Percentiles rank a stretch among this genome's conserved stretches.
Conservation (phyloP, 2,797 vertebrate species). For the Eidolon dupreanum region DNA sequence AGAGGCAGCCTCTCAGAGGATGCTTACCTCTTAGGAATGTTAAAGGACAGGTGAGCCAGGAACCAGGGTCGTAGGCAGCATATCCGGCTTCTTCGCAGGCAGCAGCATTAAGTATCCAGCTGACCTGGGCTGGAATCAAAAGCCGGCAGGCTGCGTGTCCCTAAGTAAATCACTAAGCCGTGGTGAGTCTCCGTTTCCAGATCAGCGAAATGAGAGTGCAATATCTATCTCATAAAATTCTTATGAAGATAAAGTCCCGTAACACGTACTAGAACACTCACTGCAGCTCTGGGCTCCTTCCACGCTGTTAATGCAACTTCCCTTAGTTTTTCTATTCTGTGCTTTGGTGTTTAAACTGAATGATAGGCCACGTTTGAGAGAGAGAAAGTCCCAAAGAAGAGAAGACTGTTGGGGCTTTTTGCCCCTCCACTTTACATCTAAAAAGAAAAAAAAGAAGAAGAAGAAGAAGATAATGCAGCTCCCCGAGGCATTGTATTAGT, state of each 20-base stretch:
- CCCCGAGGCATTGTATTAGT: not conserved
- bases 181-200: not conserved
- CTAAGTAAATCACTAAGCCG: not conserved
- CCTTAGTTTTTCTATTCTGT: not conserved
- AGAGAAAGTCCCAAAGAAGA: not conserved
- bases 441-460: not conserved
- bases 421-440: not conserved
- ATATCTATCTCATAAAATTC: not conserved
- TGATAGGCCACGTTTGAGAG: not conserved
- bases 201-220: not conserved
- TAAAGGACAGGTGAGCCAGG: not conserved
- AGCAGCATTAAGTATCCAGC: not conserved
- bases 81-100: not conserved
- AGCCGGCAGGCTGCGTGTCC: not conserved
- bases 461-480: not conserved
- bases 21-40: not conserved
- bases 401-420: not conserved
- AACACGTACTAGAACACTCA: not conserved
- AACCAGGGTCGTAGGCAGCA: fast-evolving
- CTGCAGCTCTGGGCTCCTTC: not conserved
- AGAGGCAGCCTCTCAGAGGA: not conserved
- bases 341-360: not conserved
- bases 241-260: not conserved
- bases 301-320: not conserved
- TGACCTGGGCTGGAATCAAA: not conserved